Evolutionary conservation across 2,888 invertebrate genomes (phyloP).

Genomic region (Sesia bembeciformis): DNA sequence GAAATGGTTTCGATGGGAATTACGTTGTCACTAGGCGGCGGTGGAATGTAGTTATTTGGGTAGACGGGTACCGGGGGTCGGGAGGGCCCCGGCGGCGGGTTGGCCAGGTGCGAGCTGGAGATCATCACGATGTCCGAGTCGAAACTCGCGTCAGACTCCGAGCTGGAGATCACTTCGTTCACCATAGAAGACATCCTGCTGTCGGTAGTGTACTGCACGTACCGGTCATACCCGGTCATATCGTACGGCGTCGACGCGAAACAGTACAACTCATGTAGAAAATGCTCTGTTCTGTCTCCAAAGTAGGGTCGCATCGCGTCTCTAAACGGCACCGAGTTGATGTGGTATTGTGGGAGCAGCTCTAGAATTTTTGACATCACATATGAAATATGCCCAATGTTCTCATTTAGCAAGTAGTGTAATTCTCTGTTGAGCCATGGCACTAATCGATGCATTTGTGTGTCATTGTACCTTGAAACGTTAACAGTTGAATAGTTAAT

Average conservation of each 20-base stretch:
- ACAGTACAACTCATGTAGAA: constrained; percentile 90
- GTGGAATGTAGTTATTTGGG: constrained; percentile 37
- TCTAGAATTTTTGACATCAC: constrained; percentile 81
- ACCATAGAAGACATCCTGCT: constrained; percentile 69
- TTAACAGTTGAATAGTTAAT: constrained; percentile 2
- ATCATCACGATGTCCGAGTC: constrained; percentile 55
- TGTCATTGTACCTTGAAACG: constrained; percentile 81
- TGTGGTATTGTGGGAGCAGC: constrained; percentile 78
- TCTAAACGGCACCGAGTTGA: constrained; percentile 81
- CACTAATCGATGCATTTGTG: constrained; percentile 86
- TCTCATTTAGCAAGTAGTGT: constrained; percentile 80
- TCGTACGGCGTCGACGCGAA: constrained; percentile 92
- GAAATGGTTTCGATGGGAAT: constrained; percentile 65
- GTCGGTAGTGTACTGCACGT: constrained; percentile 78
- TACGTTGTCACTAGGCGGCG: constrained; percentile 25
- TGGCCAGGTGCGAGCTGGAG: constrained; percentile 36
- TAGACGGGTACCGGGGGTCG: constrained; percentile 28
- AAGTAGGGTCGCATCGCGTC: constrained; percentile 80
- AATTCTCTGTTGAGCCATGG: constrained; percentile 93
- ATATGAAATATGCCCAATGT: constrained; percentile 77
- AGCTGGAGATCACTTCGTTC: constrained; percentile 68
- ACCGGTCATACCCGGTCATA: constrained; percentile 85
- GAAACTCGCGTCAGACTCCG: constrained; percentile 43
- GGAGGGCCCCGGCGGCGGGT: constrained; percentile 28
- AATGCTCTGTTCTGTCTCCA: constrained; percentile 84